These are phyloP conservation scores for Ectemnius continuus DNA, from an alignment of 2,888 invertebrate genomes.

Conservation along the genomic window DNA sequence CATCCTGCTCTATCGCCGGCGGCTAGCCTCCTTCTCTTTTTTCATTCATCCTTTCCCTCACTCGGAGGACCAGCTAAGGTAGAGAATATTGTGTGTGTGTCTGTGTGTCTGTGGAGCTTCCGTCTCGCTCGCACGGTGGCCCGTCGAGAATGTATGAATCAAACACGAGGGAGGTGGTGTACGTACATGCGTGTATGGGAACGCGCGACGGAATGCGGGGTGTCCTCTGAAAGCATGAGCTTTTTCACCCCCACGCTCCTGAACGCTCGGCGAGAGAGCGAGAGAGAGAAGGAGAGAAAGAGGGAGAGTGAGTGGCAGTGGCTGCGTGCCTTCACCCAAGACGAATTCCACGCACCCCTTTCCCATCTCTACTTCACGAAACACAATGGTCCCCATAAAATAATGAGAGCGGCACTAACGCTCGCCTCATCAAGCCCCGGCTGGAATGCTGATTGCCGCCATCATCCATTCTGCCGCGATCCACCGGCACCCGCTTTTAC, in stretches of 20 bases:
- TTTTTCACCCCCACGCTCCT: constrained; percentile 41
- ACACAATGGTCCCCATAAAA: no score
- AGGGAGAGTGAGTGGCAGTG: no score
- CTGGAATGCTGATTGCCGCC: no score
- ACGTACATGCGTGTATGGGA: constrained; percentile 59
- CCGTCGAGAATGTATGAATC: constrained; percentile 64
- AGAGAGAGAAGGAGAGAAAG: no score
- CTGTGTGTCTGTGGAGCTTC: constrained; percentile 11
- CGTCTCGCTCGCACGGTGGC: constrained; percentile 26
- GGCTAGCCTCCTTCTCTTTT: constrained; percentile 33
- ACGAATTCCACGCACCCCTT: no score
- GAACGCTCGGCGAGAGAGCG: no score
- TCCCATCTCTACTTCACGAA: no score
- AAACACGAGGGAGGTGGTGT: constrained; percentile 52
- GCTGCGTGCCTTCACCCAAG: no score
- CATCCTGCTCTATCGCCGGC: background rate
- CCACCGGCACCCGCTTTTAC: no score
- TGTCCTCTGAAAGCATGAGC: constrained; percentile 62
- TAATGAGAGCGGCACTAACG: no score
- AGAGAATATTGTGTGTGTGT: constrained; percentile 27
- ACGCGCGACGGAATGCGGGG: constrained; percentile 67
- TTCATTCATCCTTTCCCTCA: constrained; percentile 17
- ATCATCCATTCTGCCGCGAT: no score
- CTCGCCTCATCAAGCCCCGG: no score
- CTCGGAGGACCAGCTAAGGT: background rate